Evolutionary conservation across 2,888 invertebrate species (phyloP).

Genomic region (Carterocephalus palaemon): DNA sequence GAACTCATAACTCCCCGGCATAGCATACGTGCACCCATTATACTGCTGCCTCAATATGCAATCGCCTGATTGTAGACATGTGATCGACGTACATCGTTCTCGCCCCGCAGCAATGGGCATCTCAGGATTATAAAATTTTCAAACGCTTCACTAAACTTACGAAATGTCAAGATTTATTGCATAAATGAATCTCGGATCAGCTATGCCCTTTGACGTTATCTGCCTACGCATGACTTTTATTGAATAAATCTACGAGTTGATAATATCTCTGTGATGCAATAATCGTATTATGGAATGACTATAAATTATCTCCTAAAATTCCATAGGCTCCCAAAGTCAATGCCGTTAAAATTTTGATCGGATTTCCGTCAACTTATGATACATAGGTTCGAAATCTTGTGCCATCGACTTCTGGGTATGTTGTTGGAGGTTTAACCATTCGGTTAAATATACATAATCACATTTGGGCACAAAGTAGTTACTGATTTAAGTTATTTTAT

Average conservation of each 20-base stretch:
- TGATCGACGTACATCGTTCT: slow-evolving; percentile 8
- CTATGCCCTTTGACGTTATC: slow-evolving; percentile 19
- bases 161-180: slow-evolving; percentile 19
- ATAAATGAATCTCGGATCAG: slow-evolving; percentile 17
- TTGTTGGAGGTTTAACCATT: too few species aligned
- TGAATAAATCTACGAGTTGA: slow-evolving; percentile 17
- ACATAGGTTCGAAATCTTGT: slow-evolving; percentile 45
- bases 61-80: slow-evolving; percentile 22
- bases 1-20: too few species aligned
- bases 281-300: slow-evolving; percentile 53
- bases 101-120: slow-evolving; percentile 7
- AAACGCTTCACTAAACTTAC: slow-evolving; percentile 16
- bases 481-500: too few species aligned
- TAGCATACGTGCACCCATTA: slow-evolving; percentile 24
- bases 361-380: slow-evolving; percentile 70
- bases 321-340: slow-evolving; percentile 51
- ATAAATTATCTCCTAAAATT: slow-evolving; percentile 56
- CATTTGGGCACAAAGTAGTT: too few species aligned
- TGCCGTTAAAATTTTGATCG: slow-evolving; percentile 73
- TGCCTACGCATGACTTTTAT: slow-evolving; percentile 17
- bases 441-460: slow-evolving; percentile 26
- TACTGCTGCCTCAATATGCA: slow-evolving; percentile 24
- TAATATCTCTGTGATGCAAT: slow-evolving; percentile 45
- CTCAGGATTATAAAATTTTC: slow-evolving; percentile 14
- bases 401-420: too few species aligned